These are phyloP conservation scores for Stichodactyla helianthus DNA, from an alignment of 64 coral and sea anemone genomes.

Conservation along the genomic window DNA sequence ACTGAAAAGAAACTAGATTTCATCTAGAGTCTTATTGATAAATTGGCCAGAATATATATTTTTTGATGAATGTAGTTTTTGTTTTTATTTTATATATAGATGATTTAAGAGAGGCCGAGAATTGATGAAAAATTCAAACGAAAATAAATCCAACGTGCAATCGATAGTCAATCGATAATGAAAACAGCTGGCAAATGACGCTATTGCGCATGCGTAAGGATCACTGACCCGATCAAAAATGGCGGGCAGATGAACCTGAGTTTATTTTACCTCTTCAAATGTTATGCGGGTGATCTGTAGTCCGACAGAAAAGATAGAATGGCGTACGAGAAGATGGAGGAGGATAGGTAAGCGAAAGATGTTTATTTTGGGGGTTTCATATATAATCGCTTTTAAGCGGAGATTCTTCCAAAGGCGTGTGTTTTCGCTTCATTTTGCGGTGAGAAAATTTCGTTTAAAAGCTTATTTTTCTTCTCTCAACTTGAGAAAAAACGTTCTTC, in stretches of 20 bases:
- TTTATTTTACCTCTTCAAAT: not conserved
- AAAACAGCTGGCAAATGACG: not conserved
- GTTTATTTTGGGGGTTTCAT: not conserved
- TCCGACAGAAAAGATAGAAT: conserved; percentile 42
- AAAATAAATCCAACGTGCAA: not conserved
- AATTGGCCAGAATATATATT: no score
- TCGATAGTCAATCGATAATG: not conserved
- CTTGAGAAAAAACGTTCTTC: not conserved
- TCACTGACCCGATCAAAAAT: conserved; percentile 16
- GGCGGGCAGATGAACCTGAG: conserved; percentile 34
- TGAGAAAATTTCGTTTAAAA: not conserved
- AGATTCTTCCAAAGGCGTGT: not conserved
- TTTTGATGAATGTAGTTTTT: no score
- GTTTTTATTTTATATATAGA: no score
- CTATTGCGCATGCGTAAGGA: not conserved
- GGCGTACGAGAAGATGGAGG: conserved; percentile 70
- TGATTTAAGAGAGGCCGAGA: no score
- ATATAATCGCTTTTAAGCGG: not conserved
- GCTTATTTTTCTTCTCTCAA: not conserved
- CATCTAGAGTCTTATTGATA: no score
- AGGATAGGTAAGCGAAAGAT: conserved; percentile 40
- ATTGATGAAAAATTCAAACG: no score
- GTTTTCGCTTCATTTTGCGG: not conserved
- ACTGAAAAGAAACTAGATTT: no score
- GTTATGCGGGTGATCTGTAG: conserved; percentile 22